Base-by-base conservation (phyloP, 2,113 vertebrate species). In the Terrapene triunguis region DNA sequence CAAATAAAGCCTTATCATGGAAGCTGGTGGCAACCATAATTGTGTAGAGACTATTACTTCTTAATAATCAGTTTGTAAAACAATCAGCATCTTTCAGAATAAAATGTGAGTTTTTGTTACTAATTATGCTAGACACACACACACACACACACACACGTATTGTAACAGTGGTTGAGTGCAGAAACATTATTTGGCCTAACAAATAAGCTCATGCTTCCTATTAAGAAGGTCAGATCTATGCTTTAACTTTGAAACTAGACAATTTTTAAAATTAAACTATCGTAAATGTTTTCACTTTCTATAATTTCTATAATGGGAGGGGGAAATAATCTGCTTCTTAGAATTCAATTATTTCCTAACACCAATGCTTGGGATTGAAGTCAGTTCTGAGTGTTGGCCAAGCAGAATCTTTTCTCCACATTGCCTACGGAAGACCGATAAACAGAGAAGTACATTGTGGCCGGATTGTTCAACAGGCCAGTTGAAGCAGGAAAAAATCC, bases 101-200 rank as follows among this genome's bases (percentile, higher is more conserved):
- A 95, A 95, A 90, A 62, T 21, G 12, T 81, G 81, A 85, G 4
- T 92, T 54, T 62, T 7, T 85, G 50, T 57, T 38, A 72, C n/a
- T 95, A 81, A 82, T 80, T 86, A 81, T 17, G 80, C 3, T 83
- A 88, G 50, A 27, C 10, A 24, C 72, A 50, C 44, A 47, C 44
- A 44, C 44, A 44, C 44, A 42, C 22, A 82, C 10, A 29, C 12
- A 74, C 14, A 83, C 12, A 4, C 3, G 5, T 19, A 24, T 55
- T 83, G 3, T 59, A 83, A 81, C 24, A 6, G 10, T 79, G 69
- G 10, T 14, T 92, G 42, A 10, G 87, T 24, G 9, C 78, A 47
- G 81, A 88, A 91, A 96, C 92, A 51, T 81, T 81, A 83, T 95
- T 95, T 96, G 51, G 24, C 69, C 74, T 44, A 83, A 85, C 1